phyloP scores from a whole-genome alignment of 2,888 invertebrate genomes.

The Heterodera filipjevi region DNA sequence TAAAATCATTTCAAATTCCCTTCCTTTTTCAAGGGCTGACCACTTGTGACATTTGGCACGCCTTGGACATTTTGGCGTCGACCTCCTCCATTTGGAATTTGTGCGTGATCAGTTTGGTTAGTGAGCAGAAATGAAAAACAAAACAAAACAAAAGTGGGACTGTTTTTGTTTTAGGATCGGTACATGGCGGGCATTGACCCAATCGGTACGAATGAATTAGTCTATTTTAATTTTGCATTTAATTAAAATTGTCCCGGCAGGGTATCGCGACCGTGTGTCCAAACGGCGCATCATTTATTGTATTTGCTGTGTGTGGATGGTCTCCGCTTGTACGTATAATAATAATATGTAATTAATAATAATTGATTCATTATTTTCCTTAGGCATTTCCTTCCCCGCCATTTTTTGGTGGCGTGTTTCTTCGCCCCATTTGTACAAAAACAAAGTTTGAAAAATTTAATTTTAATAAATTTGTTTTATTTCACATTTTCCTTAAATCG shows the following conservation, averaged over 20 bases:
- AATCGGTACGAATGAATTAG: constrained; percentile 71
- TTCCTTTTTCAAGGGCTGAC: constrained; percentile 73
- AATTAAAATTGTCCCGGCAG: neutral
- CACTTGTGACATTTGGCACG: constrained; percentile 97
- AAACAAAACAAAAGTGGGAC: neutral
- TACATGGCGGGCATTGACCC: constrained; percentile 99
- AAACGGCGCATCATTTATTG: constrained; percentile 81
- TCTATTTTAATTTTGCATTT: neutral
- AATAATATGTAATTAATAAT: neutral
- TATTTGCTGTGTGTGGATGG: constrained; percentile 92
- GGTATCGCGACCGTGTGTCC: constrained; percentile 93
- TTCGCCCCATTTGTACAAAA: constrained; percentile 59
- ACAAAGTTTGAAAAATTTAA: constrained; percentile 27
- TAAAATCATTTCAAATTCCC: too few relatives aligned
- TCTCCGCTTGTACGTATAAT: constrained; percentile 76
- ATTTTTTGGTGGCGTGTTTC: constrained; percentile 75
- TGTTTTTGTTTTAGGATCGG: constrained; percentile 61
- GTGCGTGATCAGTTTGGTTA: constrained; percentile 77
- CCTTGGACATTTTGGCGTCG: constrained; percentile 91
- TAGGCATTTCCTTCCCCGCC: constrained; percentile 89
- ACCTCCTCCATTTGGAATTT: constrained; percentile 96
- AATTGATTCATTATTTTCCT: neutral
- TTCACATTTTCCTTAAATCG: neutral
- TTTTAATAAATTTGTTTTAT: constrained; percentile 14
- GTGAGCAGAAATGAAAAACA: neutral